Conservation (phyloP, 2,113 vertebrate species). For the Genyomyrus donnyi region DNA sequence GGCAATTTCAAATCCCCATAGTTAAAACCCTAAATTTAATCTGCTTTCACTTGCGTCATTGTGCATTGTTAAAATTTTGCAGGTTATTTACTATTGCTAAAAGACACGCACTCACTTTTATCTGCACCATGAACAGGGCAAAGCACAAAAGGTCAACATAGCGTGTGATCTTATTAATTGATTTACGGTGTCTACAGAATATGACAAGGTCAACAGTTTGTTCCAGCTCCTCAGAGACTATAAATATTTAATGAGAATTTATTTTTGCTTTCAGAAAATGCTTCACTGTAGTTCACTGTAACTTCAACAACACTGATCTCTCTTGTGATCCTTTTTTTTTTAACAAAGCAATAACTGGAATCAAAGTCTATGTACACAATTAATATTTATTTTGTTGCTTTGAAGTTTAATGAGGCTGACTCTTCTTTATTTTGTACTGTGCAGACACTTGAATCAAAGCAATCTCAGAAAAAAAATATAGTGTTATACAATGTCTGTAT, state of each 20-base stretch:
- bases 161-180: neutral
- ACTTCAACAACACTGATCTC: neutral
- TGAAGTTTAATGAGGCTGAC: constrained; percentile 16
- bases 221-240: neutral
- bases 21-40: neutral
- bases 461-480: constrained; percentile 2
- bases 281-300: neutral
- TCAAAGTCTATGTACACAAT: constrained; percentile 19
- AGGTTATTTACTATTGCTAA: neutral
- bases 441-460: neutral
- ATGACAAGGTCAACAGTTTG: constrained; percentile 14
- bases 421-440: neutral
- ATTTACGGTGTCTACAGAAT: neutral
- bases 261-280: constrained; percentile 9
- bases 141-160: neutral
- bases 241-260: constrained; percentile 10
- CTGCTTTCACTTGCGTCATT: neutral
- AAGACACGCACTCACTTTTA: neutral
- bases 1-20: neutral
- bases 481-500: neutral
- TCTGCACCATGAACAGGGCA: neutral
- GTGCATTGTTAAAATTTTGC: neutral
- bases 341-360: constrained; percentile 17
- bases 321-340: constrained; percentile 6
- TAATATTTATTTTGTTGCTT: constrained; percentile 15